Percentiles rank a stretch among this genome's conserved stretches.
phyloP scores from a whole-genome alignment of 1,140 invertebrate species.

The Lepidotrigona ventralis region DNA sequence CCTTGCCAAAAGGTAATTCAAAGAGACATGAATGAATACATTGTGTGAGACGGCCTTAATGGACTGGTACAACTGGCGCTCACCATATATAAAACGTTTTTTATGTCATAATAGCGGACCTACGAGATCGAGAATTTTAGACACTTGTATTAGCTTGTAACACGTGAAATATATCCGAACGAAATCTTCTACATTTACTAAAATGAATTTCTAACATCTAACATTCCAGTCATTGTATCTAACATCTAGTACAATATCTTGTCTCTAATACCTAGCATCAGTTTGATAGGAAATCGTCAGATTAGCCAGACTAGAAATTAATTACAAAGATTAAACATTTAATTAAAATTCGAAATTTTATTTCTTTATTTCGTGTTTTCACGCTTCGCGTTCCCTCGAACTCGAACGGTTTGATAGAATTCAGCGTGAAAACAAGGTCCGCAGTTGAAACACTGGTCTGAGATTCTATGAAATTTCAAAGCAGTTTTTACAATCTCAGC shows the following conservation, averaged over 20 bases:
- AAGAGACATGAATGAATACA: conserved; percentile 27
- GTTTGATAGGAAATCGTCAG: not conserved
- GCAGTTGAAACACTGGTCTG: not conserved
- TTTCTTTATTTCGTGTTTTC: not conserved
- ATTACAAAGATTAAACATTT: not conserved
- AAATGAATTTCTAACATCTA: too few relatives aligned
- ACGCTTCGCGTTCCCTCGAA: not conserved
- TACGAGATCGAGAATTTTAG: too few relatives aligned
- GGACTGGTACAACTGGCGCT: not conserved
- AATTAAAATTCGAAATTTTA: not conserved
- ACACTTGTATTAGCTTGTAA: not conserved
- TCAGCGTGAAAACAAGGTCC: too few relatives aligned
- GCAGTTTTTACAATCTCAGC: not conserved
- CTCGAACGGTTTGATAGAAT: too few relatives aligned
- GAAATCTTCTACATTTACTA: too few relatives aligned
- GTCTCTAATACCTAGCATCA: not conserved
- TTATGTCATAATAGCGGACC: not conserved
- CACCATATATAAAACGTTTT: not conserved
- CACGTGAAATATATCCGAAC: not conserved
- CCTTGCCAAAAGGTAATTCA: conserved; percentile 43
- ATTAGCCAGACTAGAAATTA: not conserved
- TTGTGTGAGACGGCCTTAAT: conserved; percentile 18
- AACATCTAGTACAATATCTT: too few relatives aligned
- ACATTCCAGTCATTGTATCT: too few relatives aligned
- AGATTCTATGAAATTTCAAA: not conserved